A percentile compares a stretch with the other conserved stretches of the same genome.
Conservation (phyloP, 2,797 vertebrate species). For the Enteromius mattozi region DNA sequence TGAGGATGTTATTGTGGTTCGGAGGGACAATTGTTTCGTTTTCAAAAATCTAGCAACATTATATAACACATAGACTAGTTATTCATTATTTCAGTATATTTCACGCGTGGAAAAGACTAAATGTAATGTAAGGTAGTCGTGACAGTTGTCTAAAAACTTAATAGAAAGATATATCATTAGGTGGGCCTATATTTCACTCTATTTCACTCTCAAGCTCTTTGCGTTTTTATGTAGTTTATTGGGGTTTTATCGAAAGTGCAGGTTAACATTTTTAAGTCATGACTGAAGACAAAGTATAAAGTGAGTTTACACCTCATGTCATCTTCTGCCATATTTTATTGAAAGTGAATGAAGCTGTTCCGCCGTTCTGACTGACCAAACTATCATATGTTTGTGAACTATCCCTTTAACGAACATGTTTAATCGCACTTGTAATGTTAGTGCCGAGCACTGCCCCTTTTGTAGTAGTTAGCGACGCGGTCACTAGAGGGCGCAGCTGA, state of each 20-base stretch:
- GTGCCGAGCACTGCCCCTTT: not conserved
- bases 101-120: not conserved
- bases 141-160: not conserved
- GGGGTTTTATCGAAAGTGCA: not conserved
- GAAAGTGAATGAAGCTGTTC: not conserved
- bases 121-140: not conserved
- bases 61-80: not conserved
- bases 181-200: no score
- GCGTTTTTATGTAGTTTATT: not conserved
- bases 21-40: not conserved
- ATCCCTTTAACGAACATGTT: not conserved
- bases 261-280: not conserved
- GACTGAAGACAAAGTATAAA: not conserved
- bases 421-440: not conserved
- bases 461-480: not conserved
- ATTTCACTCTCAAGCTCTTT: no score
- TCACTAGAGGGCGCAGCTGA: constrained; percentile 76
- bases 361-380: not conserved
- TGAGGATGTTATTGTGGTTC: not conserved
- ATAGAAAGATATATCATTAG: not conserved
- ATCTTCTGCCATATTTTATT: not conserved
- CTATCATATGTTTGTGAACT: not conserved
- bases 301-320: no score
- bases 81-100: not conserved
- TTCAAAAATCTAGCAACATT: not conserved